phyloP scores from a whole-genome alignment of 2,888 invertebrate species.

The Leptura quadrifasciata region DNA sequence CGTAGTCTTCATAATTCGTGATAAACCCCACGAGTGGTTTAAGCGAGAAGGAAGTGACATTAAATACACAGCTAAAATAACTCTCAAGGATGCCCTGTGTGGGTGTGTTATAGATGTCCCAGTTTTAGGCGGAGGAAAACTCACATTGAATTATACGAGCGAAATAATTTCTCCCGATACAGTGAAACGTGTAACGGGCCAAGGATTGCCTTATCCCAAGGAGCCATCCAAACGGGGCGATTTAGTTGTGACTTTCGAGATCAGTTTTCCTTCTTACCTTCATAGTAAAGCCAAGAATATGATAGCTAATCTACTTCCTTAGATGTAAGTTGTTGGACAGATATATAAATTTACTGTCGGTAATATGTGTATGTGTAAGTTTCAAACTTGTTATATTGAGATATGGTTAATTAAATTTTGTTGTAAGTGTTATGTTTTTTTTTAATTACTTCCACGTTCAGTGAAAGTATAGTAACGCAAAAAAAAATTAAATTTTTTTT shows the following conservation, averaged over 20 bases:
- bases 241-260: slow-evolving; percentile 94
- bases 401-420: not conserved
- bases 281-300: slow-evolving; percentile 76
- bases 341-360: not conserved
- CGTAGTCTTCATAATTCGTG: slow-evolving; percentile 96
- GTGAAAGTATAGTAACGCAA: no score
- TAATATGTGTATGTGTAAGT: not conserved
- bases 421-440: not conserved
- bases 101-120: slow-evolving; percentile 92
- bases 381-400: not conserved
- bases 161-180: slow-evolving; percentile 93
- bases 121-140: slow-evolving; percentile 86
- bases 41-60: slow-evolving; percentile 96
- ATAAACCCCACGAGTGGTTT: slow-evolving; percentile 93
- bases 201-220: slow-evolving; percentile 95
- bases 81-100: slow-evolving; percentile 93
- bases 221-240: slow-evolving; percentile 94
- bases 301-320: slow-evolving; percentile 10
- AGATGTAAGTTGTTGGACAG: not conserved
- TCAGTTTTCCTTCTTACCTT: slow-evolving; percentile 92
- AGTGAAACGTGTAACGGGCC: slow-evolving; percentile 91
- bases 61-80: slow-evolving; percentile 89
- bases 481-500: no score
- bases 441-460: no score
- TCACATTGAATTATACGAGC: slow-evolving; percentile 85